Base-by-base conservation (phyloP, 2,113 vertebrate species). In the Dipodomys stephensi region DNA sequence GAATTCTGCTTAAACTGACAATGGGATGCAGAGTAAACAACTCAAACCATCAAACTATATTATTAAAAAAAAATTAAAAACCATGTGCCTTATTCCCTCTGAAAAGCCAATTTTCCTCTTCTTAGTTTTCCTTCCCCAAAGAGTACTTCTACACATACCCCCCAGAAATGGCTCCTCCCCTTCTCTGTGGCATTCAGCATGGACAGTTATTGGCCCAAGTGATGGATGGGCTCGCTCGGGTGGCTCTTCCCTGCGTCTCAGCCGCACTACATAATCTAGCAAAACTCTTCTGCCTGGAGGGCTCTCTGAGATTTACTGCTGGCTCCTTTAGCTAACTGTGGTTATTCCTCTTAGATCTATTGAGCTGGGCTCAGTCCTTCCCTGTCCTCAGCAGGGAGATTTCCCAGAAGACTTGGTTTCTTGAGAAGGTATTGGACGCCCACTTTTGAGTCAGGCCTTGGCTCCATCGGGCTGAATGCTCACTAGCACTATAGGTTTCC, bases 1-100 rank as follows among this genome's bases (percentile, higher is more conserved):
- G 87, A 62, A 83, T 87, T 94, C 78, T 90, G 81, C 44, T 64
- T 57, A 13, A 84, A 81, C 25, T 83, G 72, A 95, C 86, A 93
- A 74, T 35, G 46, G 93, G 64, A 85, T 94, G 89, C 78, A 79
- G 71, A 83, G 53, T 83, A 94, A 95, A 93, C 91, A 94, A 78
- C 44, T 53, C 11, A 7, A 49, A 39, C 28, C 77, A 91, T 94
- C 93, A 57, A 20, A 25, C 19, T 46, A 0, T 0, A 15, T 2
- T 90, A 32, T 32, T 92, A 49, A 49, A 49, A 49, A 49, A 49
- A 49, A 49, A 39, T 39, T 6, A 18, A 57, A 88, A 27, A 4
- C 39, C 68, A 4, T 0, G 7, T 39, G 25, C 62, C 46, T 64
- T 92, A 53, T 90, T 69, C 49, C 44, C 71, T 46, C 44, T 89